Base-by-base conservation (phyloP, 2,888 invertebrate genomes). In the Ormyrus pomaceus region DNA sequence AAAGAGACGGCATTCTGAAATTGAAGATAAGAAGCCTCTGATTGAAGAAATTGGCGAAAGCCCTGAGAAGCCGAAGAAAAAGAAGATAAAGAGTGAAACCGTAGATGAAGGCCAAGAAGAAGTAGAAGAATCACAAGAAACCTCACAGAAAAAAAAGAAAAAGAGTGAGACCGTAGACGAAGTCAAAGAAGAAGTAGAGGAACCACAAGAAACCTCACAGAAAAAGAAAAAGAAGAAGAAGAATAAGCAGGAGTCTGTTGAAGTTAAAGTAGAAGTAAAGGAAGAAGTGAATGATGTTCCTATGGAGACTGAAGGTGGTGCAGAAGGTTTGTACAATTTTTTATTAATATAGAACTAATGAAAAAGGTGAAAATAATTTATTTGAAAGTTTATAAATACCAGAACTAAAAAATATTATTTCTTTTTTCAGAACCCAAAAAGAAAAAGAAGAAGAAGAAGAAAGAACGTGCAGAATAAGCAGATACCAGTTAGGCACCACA, bases 1-100 rank as follows among this genome's bases (percentile, higher is more conserved):
- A 5, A 95, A 95, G 88, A 91, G 95, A 34, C 93, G 93, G 84
- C 92, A 93, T 86, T 92, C 93, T 0, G 93, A 93, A 0, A 91
- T 77, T n/a, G 87, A 82, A 78, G 89, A 86, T 13, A 88, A 83
- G 83, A 91, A 89, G 85, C 87, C 87, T 5, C 77, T 90, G 46
- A 89, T 90, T 55, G 90, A 91, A 83, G 91, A 91, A 73, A 86
- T 91, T n/a, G 62, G 19, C 65, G 82, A 91, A 88, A 68, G 46
- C 61, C 80, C 79, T 76, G 78, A 84, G 83, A 84, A 80, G 84
- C 85, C 82, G 83, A 82, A 78, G 77, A 84, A 82, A 76, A 82
- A 71, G 82, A 82, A 78, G 68, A 58, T 9, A 81, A 84, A 64
- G 77, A 55, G 51, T 45, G 82, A 83, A 6, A 6, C 46, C 72